Evolutionary conservation across 1,140 invertebrate genomes (phyloP), one percentile per base, ranked within the genome.

Genomic region (Dendroctonus valens): DNA sequence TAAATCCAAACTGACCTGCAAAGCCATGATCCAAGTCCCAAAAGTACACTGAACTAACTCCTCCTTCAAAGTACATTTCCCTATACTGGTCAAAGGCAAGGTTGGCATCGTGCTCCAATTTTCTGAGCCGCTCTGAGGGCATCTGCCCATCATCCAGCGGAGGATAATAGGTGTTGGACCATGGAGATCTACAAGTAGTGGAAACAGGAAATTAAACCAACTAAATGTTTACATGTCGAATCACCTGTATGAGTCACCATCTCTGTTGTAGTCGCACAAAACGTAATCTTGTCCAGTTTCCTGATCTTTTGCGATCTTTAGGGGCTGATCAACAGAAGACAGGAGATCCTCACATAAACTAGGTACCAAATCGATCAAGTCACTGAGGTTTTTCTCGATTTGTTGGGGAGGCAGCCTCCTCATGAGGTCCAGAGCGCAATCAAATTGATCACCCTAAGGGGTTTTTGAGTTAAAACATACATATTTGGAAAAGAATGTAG

Each of bases 21-120:
- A 99, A 99, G 5, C 96, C 96, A 81, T 97, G 94, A 77, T 99
- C 96, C 76, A 99, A 86, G 75, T 99, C 97, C 98, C 98, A 99
- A 50, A 99, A 84, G 81, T 99, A 99, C 0, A 99, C 97, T 7
- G 97, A 99, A 0, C 97, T 99, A 0, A 99, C 94, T 11, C 98
- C 97, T 60, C 98, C 98, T 81, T 99, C 98, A 81, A 98, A 99
- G 82, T 99, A 99, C 90, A 99, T 96, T 81, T 99, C 97, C 79
- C 96, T 88, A 78, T 99, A 99, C 77, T 97, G 93, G 80, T 99
- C 96, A 80, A 99, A 99, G 8, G 97, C 97, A 78, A 91, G 87
- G 82, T 99, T 99, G 0, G 97, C 97, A 78, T 99, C 96, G 53
- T 99, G 88, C 83, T 99, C 98, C 69, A 99, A 81, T 80, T 96